Base-by-base conservation (phyloP, 2,888 invertebrate genomes). In the Tuta absoluta region DNA sequence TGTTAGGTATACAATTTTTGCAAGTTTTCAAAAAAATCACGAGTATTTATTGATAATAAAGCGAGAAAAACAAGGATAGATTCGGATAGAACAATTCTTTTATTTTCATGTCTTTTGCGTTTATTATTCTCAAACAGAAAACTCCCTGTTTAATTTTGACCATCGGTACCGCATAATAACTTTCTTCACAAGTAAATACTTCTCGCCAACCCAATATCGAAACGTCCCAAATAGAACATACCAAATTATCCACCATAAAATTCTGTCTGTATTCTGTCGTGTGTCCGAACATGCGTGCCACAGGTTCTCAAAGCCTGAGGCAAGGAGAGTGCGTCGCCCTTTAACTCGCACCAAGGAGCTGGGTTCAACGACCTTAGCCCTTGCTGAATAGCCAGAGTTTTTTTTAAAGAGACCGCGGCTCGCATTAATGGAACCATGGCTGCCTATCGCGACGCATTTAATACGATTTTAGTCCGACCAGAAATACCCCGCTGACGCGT, bases 361-460 rank as follows among this genome's bases (percentile, higher is more conserved):
- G 38, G 78, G 91, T 84, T 78, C 91, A 89, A 84, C 81, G 89
- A 90, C 90, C 87, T 78, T 76, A 81, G 85, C 85, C 87, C 86
- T 86, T 85, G 76, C 79, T 81, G 82, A 80, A 83, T 84, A 84
- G 79, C 79, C n/a, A 48, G 19, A 76, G 73, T 83, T 85, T 81
- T 84, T 79, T 78, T 68, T 28, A 28, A 24, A 53, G 53, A 24
- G 28, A 23, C 48, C 21, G 12, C 7, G 19, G 23, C 24, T n/a
- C 62, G 37, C 38, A 21, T 19, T 49, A 51, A 51, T 51, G 48
- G 48, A 48, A 48, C 59, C 59, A 21, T 24, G 48, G 61, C 24
- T 0, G 61, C 49, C 41, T 10, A 4, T 59, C 19, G 58, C 58
- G 17, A 58, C 21, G 45, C 23, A 49, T 28, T 61, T 24, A 19